phyloP scores from a whole-genome alignment of 2,113 vertebrate species.

The Beaufortia kweichowensis region DNA sequence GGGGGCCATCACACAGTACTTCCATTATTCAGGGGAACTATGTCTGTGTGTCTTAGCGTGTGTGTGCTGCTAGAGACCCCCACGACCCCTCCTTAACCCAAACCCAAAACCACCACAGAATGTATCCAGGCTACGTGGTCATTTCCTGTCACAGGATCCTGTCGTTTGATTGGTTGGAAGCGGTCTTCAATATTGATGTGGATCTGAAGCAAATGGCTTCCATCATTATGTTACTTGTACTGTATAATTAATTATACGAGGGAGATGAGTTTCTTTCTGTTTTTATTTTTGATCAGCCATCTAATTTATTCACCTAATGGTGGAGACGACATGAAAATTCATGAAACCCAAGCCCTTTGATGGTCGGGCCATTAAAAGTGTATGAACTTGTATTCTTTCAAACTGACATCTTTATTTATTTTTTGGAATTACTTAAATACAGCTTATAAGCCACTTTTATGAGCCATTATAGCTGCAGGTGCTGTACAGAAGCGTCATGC shows the following conservation, averaged over 20 bases:
- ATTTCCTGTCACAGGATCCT: conserved; percentile 69
- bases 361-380: conserved; percentile 14
- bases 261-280: conserved; percentile 1
- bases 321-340: conserved; percentile 23
- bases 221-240: conserved; percentile 3
- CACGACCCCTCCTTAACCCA: conserved; percentile 22
- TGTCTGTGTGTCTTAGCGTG: conserved; percentile 44
- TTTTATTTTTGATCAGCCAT: conserved; percentile 31
- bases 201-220: background rate
- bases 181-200: conserved; percentile 49
- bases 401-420: conserved; percentile 16
- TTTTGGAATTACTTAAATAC: conserved; percentile 10
- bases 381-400: conserved; percentile 12
- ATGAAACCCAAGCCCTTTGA: conserved; percentile 21
- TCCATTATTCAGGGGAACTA: conserved; percentile 67
- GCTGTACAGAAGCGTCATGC: background rate
- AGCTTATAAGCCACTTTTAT: background rate
- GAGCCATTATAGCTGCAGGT: conserved; percentile 4
- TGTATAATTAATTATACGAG: conserved; percentile 28
- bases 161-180: conserved; percentile 57
- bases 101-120: conserved; percentile 40
- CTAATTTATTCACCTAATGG: conserved; percentile 35
- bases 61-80: conserved; percentile 39
- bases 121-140: conserved; percentile 60
- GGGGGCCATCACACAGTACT: conserved; percentile 68